Base-by-base conservation (phyloP, 1,140 invertebrate species). In the Atta colombica region DNA sequence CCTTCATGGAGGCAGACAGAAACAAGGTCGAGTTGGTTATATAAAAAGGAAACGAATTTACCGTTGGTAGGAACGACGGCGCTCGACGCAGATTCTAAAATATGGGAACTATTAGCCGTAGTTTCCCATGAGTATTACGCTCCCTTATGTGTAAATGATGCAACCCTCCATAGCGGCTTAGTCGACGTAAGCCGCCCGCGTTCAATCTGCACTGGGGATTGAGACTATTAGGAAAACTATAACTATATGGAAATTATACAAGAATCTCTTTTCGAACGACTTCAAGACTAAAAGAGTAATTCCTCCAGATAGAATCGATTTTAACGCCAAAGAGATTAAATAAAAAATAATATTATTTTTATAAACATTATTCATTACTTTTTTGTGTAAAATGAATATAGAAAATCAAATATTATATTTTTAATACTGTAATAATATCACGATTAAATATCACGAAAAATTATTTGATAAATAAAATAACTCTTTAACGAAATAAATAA, bases 91-190 rank as follows among this genome's bases (percentile, higher is more conserved):
- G 92, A 94, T 94, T 93, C 91, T 93, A 91, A 94, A 92, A 93
- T 94, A 94, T 86, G 93, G 92, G 89, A 88, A 87, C 93, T 94
- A 93, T 94, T 94, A 94, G 91, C 87, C 90, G 87, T 90, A 92
- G 86, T 88, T 93, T 90, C 87, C 87, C 90, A 87, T 86, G 85
- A 90, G 81, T 86, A 91, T 92, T 91, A 88, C 87, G 86, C 82
- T 85, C 90, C 87, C 87, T 92, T 89, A 90, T 88, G 87, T 90
- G 92, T 93, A 92, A 94, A 94, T 93, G 93, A 94, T 93, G 89
- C 90, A 90, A 85, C 31, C 49, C 80, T 61, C 55, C 69, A 28
- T 61, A 25, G 35, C 53, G n/a, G 21, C 6, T n/a, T 61, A 60
- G 5, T 5, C 66, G 35, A 39, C 53, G 28, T 75, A 55, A 81